Evolutionary conservation across 1,140 invertebrate genomes (phyloP), one percentile per base, ranked within the genome.

Genomic region (Drosophila parabipectinata): DNA sequence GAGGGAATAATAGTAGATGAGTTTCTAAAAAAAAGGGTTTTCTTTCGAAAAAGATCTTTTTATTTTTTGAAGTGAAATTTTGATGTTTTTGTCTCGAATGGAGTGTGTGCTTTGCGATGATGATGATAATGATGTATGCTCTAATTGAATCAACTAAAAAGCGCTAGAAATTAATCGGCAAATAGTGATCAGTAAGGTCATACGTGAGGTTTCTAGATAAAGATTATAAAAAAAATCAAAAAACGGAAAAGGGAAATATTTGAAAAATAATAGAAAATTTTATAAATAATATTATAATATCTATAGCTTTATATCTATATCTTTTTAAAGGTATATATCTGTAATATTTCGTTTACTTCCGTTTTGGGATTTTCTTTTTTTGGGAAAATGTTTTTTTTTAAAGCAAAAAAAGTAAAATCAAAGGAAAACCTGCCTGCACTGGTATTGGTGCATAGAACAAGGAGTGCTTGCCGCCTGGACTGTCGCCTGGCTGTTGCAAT

Each of bases 391-490:
- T 37, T 37, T 37, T 10, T 37, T 10, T 44, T 12, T 9, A 60
- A 59, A 62, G 15, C 41, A 64, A 64, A 68, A 41, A 76, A 75
- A 66, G 44, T 75, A 66, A 56, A 56, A 72, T 54, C 32, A 83
- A 83, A 69, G 60, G 69, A 61, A 68, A 82, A 90, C 81, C 82
- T 90, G 85, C 85, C 87, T 90, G 71, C 64, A 64, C 78, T 67
- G 78, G 47, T 52, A 57, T 59, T 62, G 78, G 53, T 67, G 79
- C 39, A 76, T 77, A 60, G 50, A 88, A 63, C 71, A 63, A 76
- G 21, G 21, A 21, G 45, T 73, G 59, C 58, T 83, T 88, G 60
- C 57, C 59, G 51, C 62, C 66, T 59, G 71, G 58, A 73, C 63
- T 77, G 47, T 75, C 72, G 69, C 73, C 68, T 18, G 39, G 18